Conservation (phyloP, 2,797 vertebrate genomes). For the Epinephelus malabaricus region DNA sequence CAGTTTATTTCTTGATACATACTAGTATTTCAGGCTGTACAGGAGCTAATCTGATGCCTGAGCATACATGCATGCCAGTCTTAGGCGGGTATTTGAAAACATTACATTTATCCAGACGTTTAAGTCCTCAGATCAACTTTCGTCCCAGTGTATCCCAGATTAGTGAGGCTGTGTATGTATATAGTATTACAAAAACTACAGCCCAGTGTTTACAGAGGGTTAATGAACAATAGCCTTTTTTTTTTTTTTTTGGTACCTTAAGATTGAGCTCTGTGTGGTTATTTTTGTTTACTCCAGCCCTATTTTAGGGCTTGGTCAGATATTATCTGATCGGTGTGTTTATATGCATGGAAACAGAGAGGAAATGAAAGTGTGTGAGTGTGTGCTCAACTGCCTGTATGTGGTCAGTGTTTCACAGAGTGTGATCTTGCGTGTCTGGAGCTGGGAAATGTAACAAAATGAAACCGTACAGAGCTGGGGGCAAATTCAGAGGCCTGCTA, state of each 20-base stretch:
- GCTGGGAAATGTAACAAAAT: slow-evolving; percentile 10
- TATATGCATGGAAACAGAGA: neutral
- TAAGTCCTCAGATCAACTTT: slow-evolving; percentile 42
- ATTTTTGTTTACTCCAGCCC: neutral
- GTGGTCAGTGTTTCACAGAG: slow-evolving; percentile 15
- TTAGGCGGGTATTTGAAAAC: slow-evolving; percentile 31
- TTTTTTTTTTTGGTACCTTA: neutral
- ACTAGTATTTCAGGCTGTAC: slow-evolving; percentile 2
- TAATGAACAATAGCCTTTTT: neutral
- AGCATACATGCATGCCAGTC: slow-evolving; percentile 29
- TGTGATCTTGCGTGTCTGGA: slow-evolving; percentile 27
- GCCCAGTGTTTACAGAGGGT: neutral
- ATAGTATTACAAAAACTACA: slow-evolving; percentile 11
- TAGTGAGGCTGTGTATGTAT: slow-evolving; percentile 16
- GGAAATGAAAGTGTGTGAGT: neutral
- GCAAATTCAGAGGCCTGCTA: slow-evolving; percentile 23
- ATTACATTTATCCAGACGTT: slow-evolving; percentile 48
- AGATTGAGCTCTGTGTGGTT: neutral
- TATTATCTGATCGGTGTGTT: slow-evolving; percentile 3
- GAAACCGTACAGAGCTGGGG: slow-evolving; percentile 30
- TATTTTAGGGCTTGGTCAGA: slow-evolving; percentile 1
- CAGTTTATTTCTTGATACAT: neutral
- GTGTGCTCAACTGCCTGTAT: neutral
- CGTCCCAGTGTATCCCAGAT: slow-evolving; percentile 33
- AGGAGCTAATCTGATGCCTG: slow-evolving; percentile 19